Conservation (phyloP, 2,113 vertebrate genomes). For the Suncus etruscus region DNA sequence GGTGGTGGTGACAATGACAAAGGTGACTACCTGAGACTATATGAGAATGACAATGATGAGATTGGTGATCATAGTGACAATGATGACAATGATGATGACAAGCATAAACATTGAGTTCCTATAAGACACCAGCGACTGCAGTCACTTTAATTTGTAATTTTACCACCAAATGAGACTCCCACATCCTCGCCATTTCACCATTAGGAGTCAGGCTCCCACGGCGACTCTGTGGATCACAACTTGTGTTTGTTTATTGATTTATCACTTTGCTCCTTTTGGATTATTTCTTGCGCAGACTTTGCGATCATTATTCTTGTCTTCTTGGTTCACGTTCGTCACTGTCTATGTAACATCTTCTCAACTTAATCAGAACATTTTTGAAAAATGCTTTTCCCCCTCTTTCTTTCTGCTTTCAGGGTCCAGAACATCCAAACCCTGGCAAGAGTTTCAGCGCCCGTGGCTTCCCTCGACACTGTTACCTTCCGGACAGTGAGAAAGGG, state of each 20-base stretch:
- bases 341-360: too few relatives aligned
- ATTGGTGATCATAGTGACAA: not conserved
- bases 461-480: constrained; percentile 97
- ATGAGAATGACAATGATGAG: not conserved
- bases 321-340: not conserved
- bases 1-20: not conserved
- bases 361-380: not conserved
- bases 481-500: constrained; percentile 96
- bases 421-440: constrained; percentile 95
- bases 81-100: not conserved
- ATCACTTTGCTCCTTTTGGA: not conserved
- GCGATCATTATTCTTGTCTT: not conserved
- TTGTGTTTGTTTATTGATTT: not conserved
- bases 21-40: not conserved
- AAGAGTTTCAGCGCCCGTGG: constrained; percentile 96
- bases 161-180: not conserved
- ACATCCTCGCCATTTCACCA: not conserved
- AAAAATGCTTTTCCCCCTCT: not conserved
- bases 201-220: not conserved
- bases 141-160: not conserved
- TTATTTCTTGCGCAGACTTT: not conserved
- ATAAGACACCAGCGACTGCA: accelerated
- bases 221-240: not conserved
- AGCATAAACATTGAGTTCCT: not conserved
- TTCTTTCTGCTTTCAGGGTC: constrained; percentile 87